A percentile compares a stretch with the other conserved stretches of the same genome.
Evolutionary conservation across 2,113 vertebrate genomes (phyloP).

Genomic region (Lathamus discolor): DNA sequence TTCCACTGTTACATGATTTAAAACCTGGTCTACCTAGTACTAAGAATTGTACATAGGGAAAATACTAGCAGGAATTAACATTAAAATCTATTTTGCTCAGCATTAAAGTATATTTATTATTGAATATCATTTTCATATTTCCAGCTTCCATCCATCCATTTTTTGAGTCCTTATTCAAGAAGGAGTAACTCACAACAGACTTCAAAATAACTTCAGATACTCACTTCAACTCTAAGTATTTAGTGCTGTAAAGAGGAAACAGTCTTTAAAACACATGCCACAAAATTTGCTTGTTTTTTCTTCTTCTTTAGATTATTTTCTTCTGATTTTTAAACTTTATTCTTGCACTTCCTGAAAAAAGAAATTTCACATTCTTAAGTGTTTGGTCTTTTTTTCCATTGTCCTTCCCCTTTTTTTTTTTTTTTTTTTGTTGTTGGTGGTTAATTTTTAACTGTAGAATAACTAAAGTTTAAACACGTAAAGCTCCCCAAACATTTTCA

Average conservation of each 20-base stretch:
- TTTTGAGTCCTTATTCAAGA: not conserved
- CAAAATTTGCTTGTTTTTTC: not conserved
- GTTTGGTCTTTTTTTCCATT: too few relatives aligned
- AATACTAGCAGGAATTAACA: not conserved
- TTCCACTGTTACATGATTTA: not conserved
- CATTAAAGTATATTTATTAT: not conserved
- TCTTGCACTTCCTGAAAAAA: too few relatives aligned
- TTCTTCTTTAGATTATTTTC: not conserved
- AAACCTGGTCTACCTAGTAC: not conserved
- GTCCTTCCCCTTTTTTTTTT: too few relatives aligned
- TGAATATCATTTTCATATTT: not conserved
- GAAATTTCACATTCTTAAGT: too few relatives aligned
- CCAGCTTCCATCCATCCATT: not conserved
- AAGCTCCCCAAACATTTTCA: too few relatives aligned
- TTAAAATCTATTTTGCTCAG: not conserved
- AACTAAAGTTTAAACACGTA: too few relatives aligned
- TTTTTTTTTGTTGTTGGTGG: too few relatives aligned
- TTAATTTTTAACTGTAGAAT: too few relatives aligned
- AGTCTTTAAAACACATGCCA: not conserved
- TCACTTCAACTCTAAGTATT: accelerated
- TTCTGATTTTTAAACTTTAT: not conserved
- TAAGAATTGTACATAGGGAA: not conserved
- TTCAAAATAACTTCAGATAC: not conserved
- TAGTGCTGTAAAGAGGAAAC: not conserved
- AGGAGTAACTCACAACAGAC: not conserved